These are phyloP conservation scores for Emmelina monodactyla DNA, from an alignment of 2,888 invertebrate genomes.

Conservation along the genomic window DNA sequence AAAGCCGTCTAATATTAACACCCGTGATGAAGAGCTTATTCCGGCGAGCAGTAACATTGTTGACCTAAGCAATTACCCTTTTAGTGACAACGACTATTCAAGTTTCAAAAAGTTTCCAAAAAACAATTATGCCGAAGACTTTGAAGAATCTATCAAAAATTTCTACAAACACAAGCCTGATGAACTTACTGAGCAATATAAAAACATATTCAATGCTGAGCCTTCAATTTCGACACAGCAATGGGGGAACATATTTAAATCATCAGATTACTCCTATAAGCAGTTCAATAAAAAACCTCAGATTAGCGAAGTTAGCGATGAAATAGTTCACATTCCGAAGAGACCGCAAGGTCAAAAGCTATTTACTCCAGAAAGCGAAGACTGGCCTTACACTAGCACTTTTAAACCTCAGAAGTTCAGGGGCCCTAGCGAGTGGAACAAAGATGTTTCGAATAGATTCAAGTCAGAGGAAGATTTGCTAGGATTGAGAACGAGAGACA, in stretches of 20 bases:
- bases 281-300: slow-evolving; percentile 29
- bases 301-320: slow-evolving; percentile 27
- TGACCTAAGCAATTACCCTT: slow-evolving; percentile 32
- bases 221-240: slow-evolving; percentile 30
- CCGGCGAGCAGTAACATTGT: slow-evolving; percentile 42
- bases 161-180: slow-evolving; percentile 26
- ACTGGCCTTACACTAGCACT: slow-evolving; percentile 27
- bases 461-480: slow-evolving; percentile 55
- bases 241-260: slow-evolving; percentile 44
- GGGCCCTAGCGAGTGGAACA: slow-evolving; percentile 35
- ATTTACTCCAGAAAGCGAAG: slow-evolving; percentile 20
- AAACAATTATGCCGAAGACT: slow-evolving; percentile 29
- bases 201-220: slow-evolving; percentile 29
- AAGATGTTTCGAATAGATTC: slow-evolving; percentile 35
- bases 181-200: slow-evolving; percentile 34
- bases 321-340: slow-evolving; percentile 47
- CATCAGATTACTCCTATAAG: slow-evolving; percentile 31
- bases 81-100: slow-evolving; percentile 31
- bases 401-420: slow-evolving; percentile 30
- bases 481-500: slow-evolving; percentile 48
- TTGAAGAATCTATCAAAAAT: slow-evolving; percentile 23
- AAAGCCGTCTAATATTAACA: slow-evolving; percentile 27
- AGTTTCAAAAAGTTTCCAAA: slow-evolving; percentile 38
- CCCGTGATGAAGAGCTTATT: slow-evolving; percentile 38
- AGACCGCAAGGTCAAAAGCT: slow-evolving; percentile 27